Evolutionary conservation across 35 echinoderm and acorn worm species (phyloP), one percentile per base, ranked within the genome.

Genomic region (Ophioderma brevispina): DNA sequence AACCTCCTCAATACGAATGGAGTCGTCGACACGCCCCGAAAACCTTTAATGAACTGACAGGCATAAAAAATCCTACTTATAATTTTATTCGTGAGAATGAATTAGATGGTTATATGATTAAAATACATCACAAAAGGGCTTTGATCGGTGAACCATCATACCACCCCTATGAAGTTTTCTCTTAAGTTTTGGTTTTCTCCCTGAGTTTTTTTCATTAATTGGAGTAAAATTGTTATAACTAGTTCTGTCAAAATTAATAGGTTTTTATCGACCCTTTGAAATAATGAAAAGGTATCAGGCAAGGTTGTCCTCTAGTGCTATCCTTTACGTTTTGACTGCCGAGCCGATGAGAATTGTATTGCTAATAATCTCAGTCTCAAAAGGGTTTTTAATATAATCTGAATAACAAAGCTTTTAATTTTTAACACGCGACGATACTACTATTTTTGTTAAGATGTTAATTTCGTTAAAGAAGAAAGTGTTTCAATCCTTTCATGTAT

Each of bases 81-180:
- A 52, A 94, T 64, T 90, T 85, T 41, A 43, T 81, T 37, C 33
- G 0, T 0, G 3, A 35, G 5, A 90, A 89, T 52, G 82, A 76
- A n/a, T 17, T 49, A 37, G 31, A 21, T 0, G 83, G 78, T 38
- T 50, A 6, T 34, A 55, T 94, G 19, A 10, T 94, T 1, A 86
- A 81, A 59, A 64, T 95, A 33, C 88, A 95, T 82, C 83, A 89
- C 33, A 79, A 25, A 90, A 94, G 81, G 88, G 82, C 0, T 94
- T 94, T 32, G 87, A 94, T 37, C 42, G 23, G 82, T 94, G 21
- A 76, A 86, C 38, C 76, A 81, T 32, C 25, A 30, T 10, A n/a
- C n/a, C n/a, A 91, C 87, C 40, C 64, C 91, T 5, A 31, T 55
- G 23, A 38, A 89, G 19, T 39, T 77, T 80, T 31, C 91, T 1